These are phyloP conservation scores for Elymnias hypermnestra DNA, from an alignment of 1,140 invertebrate genomes.

Conservation along the genomic window DNA sequence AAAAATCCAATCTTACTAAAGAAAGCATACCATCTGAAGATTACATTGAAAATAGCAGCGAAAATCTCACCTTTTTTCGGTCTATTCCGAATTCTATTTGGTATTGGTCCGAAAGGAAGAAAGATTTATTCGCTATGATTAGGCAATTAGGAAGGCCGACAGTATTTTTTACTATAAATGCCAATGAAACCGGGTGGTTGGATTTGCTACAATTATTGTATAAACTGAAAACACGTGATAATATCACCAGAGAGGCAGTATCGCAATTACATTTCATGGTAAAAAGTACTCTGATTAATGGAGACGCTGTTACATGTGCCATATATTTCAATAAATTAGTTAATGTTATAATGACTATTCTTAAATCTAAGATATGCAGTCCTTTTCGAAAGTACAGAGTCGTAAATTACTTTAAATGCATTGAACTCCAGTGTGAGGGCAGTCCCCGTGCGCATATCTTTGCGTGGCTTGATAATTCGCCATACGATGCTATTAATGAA, in stretches of 20 bases:
- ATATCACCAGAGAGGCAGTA: slow-evolving; percentile 11
- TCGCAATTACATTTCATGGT: slow-evolving; percentile 22
- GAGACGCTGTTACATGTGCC: slow-evolving; percentile 63
- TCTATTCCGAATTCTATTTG: slow-evolving; percentile 17
- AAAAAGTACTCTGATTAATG: slow-evolving; percentile 46
- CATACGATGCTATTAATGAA: slow-evolving; percentile 16
- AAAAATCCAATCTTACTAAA: slow-evolving; percentile 15
- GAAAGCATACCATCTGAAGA: slow-evolving; percentile 20
- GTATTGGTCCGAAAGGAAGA: slow-evolving; percentile 16
- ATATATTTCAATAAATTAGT: slow-evolving; percentile 51
- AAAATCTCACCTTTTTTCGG: slow-evolving; percentile 17
- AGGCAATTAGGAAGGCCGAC: slow-evolving; percentile 11
- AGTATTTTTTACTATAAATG: slow-evolving; percentile 12
- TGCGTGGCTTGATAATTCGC: slow-evolving; percentile 21
- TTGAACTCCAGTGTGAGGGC: slow-evolving; percentile 68
- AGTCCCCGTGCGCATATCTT: slow-evolving; percentile 31
- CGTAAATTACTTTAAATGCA: slow-evolving; percentile 47
- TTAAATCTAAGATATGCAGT: slow-evolving; percentile 34
- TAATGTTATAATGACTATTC: slow-evolving; percentile 20
- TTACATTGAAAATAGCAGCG: slow-evolving; percentile 14
- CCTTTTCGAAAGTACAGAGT: slow-evolving; percentile 42
- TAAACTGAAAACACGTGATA: slow-evolving; percentile 28
- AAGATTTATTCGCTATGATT: slow-evolving; percentile 18
- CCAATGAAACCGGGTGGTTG: slow-evolving; percentile 11
- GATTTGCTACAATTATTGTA: slow-evolving; percentile 11